phyloP scores from a whole-genome alignment of 2,113 vertebrate genomes.

The Pangasianodon gigas region DNA sequence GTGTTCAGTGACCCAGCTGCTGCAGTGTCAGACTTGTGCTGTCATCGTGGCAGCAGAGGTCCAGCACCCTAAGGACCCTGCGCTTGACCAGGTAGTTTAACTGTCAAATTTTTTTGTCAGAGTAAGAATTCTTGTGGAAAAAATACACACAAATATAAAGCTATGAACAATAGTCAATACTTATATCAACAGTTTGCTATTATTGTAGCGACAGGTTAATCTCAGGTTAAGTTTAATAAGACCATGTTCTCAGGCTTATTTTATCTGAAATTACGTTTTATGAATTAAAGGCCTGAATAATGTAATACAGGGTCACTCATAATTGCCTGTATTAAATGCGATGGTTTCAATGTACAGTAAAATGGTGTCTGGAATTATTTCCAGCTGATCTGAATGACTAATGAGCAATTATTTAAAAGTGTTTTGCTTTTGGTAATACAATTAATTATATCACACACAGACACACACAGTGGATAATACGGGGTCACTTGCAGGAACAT shows the following conservation, averaged over 20 bases:
- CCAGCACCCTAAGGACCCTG: conserved; percentile 46
- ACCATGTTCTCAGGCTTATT: background rate
- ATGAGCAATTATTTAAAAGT: background rate
- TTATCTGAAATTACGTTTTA: background rate
- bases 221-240: background rate
- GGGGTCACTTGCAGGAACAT: background rate
- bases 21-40: conserved; percentile 71
- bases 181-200: background rate
- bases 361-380: background rate
- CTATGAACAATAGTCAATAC: background rate
- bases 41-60: conserved; percentile 57
- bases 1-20: conserved; percentile 72
- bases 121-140: background rate
- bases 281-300: background rate
- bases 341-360: background rate
- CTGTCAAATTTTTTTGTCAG: background rate
- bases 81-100: conserved; percentile 54
- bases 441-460: background rate
- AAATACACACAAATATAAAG: background rate
- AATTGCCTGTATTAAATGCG: background rate
- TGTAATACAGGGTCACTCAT: background rate
- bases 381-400: background rate
- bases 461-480: background rate
- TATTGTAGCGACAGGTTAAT: background rate
- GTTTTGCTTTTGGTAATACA: background rate